phyloP scores from a whole-genome alignment of 2,113 vertebrate genomes.

The Lanius ludovicianus region DNA sequence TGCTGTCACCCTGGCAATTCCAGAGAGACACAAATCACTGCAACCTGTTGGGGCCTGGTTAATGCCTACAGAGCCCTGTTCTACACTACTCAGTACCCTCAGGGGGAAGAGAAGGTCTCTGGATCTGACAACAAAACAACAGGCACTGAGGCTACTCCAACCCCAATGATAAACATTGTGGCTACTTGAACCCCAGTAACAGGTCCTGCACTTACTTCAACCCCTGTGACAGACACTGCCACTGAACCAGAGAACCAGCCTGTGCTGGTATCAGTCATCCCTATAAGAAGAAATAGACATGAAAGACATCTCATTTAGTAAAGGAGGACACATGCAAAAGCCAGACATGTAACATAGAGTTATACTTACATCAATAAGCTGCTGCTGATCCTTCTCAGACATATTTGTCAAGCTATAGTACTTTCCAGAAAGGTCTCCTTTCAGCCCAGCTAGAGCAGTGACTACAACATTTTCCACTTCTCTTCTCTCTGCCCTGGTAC shows the following conservation, averaged over 20 bases:
- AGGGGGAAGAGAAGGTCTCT: not conserved
- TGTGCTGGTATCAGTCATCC: not conserved
- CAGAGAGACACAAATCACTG: not conserved
- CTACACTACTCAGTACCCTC: not conserved
- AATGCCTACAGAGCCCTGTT: not conserved
- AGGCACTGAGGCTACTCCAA: not conserved
- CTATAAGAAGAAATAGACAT: not conserved
- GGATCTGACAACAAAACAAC: not conserved
- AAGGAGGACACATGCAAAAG: not conserved
- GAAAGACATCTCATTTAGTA: not conserved
- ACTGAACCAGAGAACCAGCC: not conserved
- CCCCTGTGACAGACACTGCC: not conserved
- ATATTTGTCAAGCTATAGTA: slow-evolving; percentile 89
- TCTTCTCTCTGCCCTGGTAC: slow-evolving; percentile 85
- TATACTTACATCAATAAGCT: slow-evolving; percentile 87
- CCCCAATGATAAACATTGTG: not conserved
- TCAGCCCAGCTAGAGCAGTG: slow-evolving; percentile 83
- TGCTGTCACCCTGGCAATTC: not conserved
- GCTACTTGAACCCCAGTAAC: not conserved
- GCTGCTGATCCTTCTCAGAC: slow-evolving; percentile 87
- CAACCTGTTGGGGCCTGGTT: not conserved
- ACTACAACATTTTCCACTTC: slow-evolving; percentile 88
- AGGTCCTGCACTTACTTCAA: not conserved
- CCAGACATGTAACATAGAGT: not conserved
- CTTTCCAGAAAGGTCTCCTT: slow-evolving; percentile 85